Conservation (phyloP, 2,888 invertebrate species). For the Drosophila colorata region DNA sequence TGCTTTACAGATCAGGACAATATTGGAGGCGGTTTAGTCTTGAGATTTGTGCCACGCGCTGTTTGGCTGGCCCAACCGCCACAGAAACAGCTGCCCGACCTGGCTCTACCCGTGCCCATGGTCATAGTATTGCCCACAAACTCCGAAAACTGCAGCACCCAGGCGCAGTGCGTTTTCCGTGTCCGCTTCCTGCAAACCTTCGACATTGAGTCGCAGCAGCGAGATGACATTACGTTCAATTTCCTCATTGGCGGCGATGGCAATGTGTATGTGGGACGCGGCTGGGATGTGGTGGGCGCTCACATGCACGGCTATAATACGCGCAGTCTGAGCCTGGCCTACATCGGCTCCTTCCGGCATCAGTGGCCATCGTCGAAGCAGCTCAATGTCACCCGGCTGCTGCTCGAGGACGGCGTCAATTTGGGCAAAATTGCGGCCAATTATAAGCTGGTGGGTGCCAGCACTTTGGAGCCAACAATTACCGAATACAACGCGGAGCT, state of each 20-base stretch:
- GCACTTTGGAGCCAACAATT: slow-evolving; percentile 87
- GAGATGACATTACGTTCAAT: slow-evolving; percentile 91
- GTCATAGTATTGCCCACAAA: slow-evolving; percentile 77
- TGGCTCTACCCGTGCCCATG: slow-evolving; percentile 62
- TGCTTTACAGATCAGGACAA: slow-evolving; percentile 70
- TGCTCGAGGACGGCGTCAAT: slow-evolving; percentile 88
- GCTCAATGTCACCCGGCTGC: slow-evolving; percentile 87
- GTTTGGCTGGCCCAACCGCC: slow-evolving; percentile 81
- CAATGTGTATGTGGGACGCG: slow-evolving; percentile 90
- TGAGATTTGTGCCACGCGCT: slow-evolving; percentile 74
- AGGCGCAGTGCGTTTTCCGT: slow-evolving; percentile 87
- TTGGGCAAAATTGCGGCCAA: slow-evolving; percentile 87
- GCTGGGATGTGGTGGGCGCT: slow-evolving; percentile 91
- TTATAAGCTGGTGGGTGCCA: slow-evolving; percentile 89
- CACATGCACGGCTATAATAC: slow-evolving; percentile 89
- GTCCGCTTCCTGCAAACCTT: slow-evolving; percentile 89
- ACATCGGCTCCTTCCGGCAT: slow-evolving; percentile 90
- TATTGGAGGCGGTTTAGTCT: slow-evolving; percentile 73
- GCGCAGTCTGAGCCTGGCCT: slow-evolving; percentile 89
- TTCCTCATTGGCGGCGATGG: slow-evolving; percentile 93
- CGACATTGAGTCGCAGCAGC: slow-evolving; percentile 89
- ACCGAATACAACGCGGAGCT: slow-evolving; percentile 90
- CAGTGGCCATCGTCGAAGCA: slow-evolving; percentile 86
- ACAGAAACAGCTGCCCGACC: slow-evolving; percentile 53
- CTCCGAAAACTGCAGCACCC: slow-evolving; percentile 75